Evolutionary conservation across 2,113 vertebrate genomes (phyloP).

Genomic region (Ardeotis arabs): DNA sequence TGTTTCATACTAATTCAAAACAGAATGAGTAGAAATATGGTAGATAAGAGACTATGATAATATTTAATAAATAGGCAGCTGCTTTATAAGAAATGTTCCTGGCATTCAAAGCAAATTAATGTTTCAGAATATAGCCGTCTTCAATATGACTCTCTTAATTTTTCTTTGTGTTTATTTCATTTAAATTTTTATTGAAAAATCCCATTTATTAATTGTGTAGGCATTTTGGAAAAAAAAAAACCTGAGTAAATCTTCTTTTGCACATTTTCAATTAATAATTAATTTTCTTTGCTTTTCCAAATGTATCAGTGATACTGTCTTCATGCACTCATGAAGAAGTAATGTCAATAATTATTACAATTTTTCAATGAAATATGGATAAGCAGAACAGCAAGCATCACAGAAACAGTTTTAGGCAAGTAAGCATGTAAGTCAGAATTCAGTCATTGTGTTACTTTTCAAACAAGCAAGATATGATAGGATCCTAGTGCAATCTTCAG

Average conservation of each 20-base stretch:
- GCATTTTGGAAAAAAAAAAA: neutral
- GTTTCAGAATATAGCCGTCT: neutral
- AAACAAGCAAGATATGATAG: neutral
- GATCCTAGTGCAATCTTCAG: neutral
- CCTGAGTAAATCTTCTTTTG: neutral
- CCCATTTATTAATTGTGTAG: neutral
- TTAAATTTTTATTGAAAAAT: neutral
- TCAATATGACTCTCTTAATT: neutral
- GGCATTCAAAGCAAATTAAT: neutral
- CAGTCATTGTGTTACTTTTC: neutral
- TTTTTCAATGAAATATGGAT: neutral
- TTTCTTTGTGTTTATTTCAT: neutral
- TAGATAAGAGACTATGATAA: neutral
- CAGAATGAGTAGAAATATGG: neutral
- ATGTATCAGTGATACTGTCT: neutral
- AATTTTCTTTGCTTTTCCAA: neutral
- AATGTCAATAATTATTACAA: neutral
- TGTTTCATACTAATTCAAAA: neutral
- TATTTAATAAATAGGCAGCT: slow-evolving; percentile 19
- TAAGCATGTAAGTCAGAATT: neutral
- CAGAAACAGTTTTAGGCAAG: neutral
- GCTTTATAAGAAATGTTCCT: neutral
- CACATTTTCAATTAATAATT: neutral
- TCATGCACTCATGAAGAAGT: neutral
- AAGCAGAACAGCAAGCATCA: neutral